These are phyloP conservation scores for Odontomyia ornata DNA, from an alignment of 2,888 invertebrate species.

Conservation along the genomic window DNA sequence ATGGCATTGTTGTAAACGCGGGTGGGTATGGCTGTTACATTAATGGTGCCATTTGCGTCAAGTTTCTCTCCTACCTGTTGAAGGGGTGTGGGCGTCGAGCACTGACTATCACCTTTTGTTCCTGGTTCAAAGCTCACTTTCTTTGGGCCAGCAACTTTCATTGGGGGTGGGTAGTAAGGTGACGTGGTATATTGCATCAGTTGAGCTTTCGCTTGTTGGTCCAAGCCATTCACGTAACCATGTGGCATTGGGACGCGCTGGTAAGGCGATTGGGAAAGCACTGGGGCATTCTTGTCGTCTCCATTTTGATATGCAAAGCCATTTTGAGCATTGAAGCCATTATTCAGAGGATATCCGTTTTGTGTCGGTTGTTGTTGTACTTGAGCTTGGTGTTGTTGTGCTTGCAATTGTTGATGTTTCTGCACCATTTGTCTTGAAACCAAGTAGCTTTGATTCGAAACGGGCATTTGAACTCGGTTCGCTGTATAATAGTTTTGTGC, in stretches of 20 bases:
- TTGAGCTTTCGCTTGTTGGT: conserved; percentile 61
- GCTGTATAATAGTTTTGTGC: conserved; percentile 32
- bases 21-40: conserved; percentile 63
- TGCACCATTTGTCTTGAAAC: conserved; percentile 55
- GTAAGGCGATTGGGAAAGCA: conserved; percentile 64
- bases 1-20: conserved; percentile 65
- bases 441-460: conserved; percentile 55
- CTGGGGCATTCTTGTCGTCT: conserved; percentile 48
- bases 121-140: conserved; percentile 80
- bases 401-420: conserved; percentile 53
- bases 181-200: conserved; percentile 63
- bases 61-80: conserved; percentile 46
- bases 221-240: conserved; percentile 60
- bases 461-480: conserved; percentile 50
- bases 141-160: conserved; percentile 71
- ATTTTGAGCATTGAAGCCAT: conserved; percentile 40
- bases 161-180: conserved; percentile 72
- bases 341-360: conserved; percentile 45
- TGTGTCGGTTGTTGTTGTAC: conserved; percentile 49
- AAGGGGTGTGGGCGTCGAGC: conserved; percentile 39
- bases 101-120: conserved; percentile 72
- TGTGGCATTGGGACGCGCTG: conserved; percentile 72
- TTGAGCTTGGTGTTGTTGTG: conserved; percentile 43
- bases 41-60: conserved; percentile 50
- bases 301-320: conserved; percentile 50